Percentiles rank a stretch among this genome's conserved stretches.
These are phyloP conservation scores for Pyrrhia umbra DNA, from an alignment of 2,888 invertebrate species.

Conservation along the genomic window DNA sequence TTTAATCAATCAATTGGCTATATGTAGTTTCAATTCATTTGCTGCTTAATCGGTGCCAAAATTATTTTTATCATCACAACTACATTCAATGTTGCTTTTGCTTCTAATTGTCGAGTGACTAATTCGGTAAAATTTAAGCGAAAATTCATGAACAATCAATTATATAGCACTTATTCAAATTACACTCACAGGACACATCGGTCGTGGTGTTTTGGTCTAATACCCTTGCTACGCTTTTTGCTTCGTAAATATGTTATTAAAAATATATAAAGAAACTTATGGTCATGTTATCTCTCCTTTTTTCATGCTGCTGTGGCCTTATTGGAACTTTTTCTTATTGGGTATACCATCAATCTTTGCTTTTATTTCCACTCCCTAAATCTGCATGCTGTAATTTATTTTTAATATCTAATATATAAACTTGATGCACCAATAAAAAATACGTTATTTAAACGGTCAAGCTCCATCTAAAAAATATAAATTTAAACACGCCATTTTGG, in stretches of 20 bases:
- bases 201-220: conserved; percentile 1
- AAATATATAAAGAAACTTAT: conserved; percentile 77
- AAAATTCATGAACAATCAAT: background rate
- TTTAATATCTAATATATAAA: conserved; percentile 66
- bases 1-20: conserved; percentile 51
- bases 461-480: conserved; percentile 89
- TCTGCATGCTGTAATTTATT: conserved; percentile 76
- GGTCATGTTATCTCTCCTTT: conserved; percentile 85
- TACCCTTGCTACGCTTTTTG: conserved; percentile 69
- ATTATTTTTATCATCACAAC: conserved; percentile 10
- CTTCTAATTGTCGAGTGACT: conserved; percentile 21
- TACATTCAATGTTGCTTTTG: conserved; percentile 45
- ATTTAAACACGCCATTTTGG: conserved; percentile 88
- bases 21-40: conserved; percentile 39
- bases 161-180: conserved; percentile 8
- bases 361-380: conserved; percentile 70
- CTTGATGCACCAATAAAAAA: conserved; percentile 85
- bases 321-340: conserved; percentile 86
- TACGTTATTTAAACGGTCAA: conserved; percentile 85
- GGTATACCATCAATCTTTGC: conserved; percentile 78
- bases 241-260: conserved; percentile 42
- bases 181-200: background rate
- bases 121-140: conserved; percentile 5
- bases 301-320: conserved; percentile 87
- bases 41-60: conserved; percentile 51